Evolutionary conservation across 37 sponge, comb jelly and placozoan genomes (phyloP), one percentile per base, ranked within the genome.

Genomic region (Bolinopsis microptera): DNA sequence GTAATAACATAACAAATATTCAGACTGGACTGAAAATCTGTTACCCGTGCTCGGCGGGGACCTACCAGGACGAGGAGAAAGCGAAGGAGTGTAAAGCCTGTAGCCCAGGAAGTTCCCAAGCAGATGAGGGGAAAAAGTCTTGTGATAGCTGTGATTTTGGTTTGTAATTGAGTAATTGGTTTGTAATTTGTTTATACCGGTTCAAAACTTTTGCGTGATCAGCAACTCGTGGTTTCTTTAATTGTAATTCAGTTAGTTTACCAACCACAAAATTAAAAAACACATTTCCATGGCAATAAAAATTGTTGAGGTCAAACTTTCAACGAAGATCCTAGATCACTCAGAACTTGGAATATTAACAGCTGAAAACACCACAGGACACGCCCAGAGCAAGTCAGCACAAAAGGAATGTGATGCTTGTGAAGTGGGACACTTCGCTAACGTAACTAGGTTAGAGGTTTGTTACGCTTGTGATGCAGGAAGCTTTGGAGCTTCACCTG

Each of bases 51-150:
- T 35, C 90, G 2, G 90, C 90, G 0, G 90, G 90, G 2, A 25
- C 30, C 0, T 86, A 86, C 61, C 90, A 86, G 30, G 61, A 40
- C 90, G 48, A 86, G 61, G 90, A 86, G 26, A 38, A 38, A 39
- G 9, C 41, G 16, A 86, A 13, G 18, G 21, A 22, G 30, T 86
- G 90, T 86, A 86, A 21, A 3, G 18, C 24, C 30, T 86, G 90
- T 86, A 48, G 8, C 0, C 48, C 90, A 0, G 90, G 90, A 13
- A 25, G 27, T 86, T 18, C 90, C 2, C 90, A 86, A 34, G 90
- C 36, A 23, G 30, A 86, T 0, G 90, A 86, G 48, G 90, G 90
- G 24, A 40, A 86, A 38, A 86, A 0, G 18, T 0, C n/a, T 1
- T 86, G 90, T 39, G 35, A 23, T 39, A 5, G 8, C 8, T 80